Base-by-base conservation (phyloP, 2,888 invertebrate species). In the Amblyteles armatorius region DNA sequence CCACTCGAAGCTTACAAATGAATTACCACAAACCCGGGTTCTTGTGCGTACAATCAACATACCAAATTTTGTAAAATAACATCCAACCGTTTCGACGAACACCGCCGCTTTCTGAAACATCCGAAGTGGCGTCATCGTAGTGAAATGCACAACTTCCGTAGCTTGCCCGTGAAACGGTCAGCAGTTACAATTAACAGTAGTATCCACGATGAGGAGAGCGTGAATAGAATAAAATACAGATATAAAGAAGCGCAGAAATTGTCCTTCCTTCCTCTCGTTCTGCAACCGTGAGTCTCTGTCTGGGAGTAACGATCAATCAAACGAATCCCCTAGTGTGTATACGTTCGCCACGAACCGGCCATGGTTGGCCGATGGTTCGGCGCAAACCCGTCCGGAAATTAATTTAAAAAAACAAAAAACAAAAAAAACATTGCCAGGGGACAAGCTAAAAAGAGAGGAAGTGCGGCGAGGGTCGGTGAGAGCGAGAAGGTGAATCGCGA, bases 231-330 rank as follows among this genome's bases (percentile, higher is more conserved):
- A n/a, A 19, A 55, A 36, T 9, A 26, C 4, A 4, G 11, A 13
- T 11, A n/a, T 22, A 26, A 57, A 57, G 11, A 57, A 26, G 57
- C 0, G 26, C 11, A 57, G 57, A 57, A 57, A 57, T 13, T 1
- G 57, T 63, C 3, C n/a, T n/a, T 16, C n/a, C 33, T 33, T 6
- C 29, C 16, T 63, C 33, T 13, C 33, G 4, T 26, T 22, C 4
- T 13, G 16, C n/a, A 33, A 63, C 63, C 16, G 60, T 13, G 29
- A 9, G 26, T 6, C 7, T 13, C 63, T 29, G 19, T 11, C n/a
- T 63, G 36, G 33, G 50, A 65, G 52, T 52, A 67, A 77, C 67
- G 67, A 67, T 77, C 67, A 4, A 67, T 77, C 77, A 77, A 67
- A 67, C 26, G 67, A 65, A 65, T 29, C 36, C 22, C 55, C 77